Conservation (phyloP, 2,797 vertebrate genomes). For the Crenuchus spilurus region DNA sequence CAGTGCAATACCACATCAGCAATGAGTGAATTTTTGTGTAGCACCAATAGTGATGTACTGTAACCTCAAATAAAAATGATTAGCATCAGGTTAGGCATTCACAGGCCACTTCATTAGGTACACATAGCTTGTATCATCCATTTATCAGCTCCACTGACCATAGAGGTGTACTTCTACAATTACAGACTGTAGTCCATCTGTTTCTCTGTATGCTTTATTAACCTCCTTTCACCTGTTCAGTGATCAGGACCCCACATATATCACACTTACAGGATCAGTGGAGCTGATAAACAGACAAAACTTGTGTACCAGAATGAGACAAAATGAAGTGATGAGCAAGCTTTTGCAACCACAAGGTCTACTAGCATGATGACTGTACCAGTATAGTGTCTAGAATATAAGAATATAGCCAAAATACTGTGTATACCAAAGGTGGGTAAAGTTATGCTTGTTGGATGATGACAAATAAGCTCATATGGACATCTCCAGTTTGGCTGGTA, state of each 20-base stretch:
- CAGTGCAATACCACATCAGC: background rate
- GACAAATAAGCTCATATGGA: constrained; percentile 9
- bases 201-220: too few relatives aligned
- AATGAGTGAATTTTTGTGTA: background rate
- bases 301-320: background rate
- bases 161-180: too few relatives aligned
- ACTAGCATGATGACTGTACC: constrained; percentile 13
- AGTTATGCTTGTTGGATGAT: background rate
- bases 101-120: too few relatives aligned
- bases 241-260: too few relatives aligned
- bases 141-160: too few relatives aligned
- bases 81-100: too few relatives aligned
- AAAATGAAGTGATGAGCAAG: constrained; percentile 9
- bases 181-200: too few relatives aligned
- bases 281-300: too few relatives aligned
- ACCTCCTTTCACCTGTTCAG: too few relatives aligned
- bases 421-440: background rate
- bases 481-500: background rate
- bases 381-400: background rate
- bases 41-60: constrained; percentile 12
- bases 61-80: constrained; percentile 29
- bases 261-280: too few relatives aligned
- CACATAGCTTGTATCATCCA: too few relatives aligned
- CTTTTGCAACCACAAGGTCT: constrained; percentile 2
- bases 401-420: background rate